Base-by-base conservation (phyloP, 2,113 vertebrate genomes). In the Colius striatus region DNA sequence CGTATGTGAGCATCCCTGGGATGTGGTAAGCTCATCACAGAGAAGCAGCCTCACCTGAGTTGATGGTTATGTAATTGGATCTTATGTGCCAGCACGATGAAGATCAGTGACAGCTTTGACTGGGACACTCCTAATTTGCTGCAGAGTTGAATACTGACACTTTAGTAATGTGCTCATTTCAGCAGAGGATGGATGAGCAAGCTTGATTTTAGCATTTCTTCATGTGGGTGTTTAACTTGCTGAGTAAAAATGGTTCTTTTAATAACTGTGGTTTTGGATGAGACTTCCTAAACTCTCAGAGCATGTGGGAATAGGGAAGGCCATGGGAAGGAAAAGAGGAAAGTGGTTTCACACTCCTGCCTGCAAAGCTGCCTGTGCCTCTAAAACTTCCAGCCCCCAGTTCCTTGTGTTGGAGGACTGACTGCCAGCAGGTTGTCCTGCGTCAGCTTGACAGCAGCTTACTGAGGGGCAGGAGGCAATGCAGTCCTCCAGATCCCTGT, bases 261-360 rank as follows among this genome's bases (percentile, higher is more conserved):
- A 90, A 60, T 93, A 67, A 51, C 55, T 73, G 8, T 57, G 23
- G 0, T 62, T 90, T 84, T 92, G 83, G n/a, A 80, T 93, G 55
- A 71, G 68, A 51, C 55, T 74, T 80, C 51, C 51, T 71, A 34
- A 93, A 66, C 34, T 71, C 32, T 81, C 47, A 25, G 72, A 84
- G 55, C 6, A 4, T 18, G 1, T 63, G 88, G 67, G 34, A 93
- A 34, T 71, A 45, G 27, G 38, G 41, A 36, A 92, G 47, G 63
- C 76, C 32, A 4, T 55, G 48, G 70, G 67, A 89, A 48, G n/a
- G 61, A 91, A 87, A 62, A 51, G 47, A 90, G 88, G 85, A 97
- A 90, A n/a, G 41, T 93, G 92, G 88, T 92, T 97, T 96, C 68
- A 71, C 68, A 21, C 55, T 92, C 51, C 23, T 60, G 32, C 76